A percentile compares a stretch with the other conserved stretches of the same genome.
These are phyloP conservation scores for Xenentodon cancila DNA, from an alignment of 2,797 vertebrate genomes.

Conservation along the genomic window DNA sequence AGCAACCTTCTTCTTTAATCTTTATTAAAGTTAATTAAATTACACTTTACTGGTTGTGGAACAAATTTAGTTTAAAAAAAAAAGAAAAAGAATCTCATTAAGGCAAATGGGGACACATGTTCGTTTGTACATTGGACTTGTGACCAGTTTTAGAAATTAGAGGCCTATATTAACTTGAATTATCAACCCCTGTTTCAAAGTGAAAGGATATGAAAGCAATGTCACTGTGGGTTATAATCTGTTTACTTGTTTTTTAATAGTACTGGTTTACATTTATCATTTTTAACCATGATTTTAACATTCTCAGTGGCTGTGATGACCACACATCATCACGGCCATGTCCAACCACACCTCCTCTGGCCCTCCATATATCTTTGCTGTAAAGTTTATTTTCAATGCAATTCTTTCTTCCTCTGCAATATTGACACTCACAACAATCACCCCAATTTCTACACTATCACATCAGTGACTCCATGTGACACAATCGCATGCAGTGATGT, in stretches of 20 bases:
- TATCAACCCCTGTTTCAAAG: slow-evolving; percentile 3
- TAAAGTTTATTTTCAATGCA: slow-evolving; percentile 58
- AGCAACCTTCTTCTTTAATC: too few relatives aligned
- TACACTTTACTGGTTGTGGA: too few relatives aligned
- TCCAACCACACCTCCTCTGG: slow-evolving; percentile 15
- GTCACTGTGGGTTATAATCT: slow-evolving; percentile 19
- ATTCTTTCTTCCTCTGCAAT: slow-evolving; percentile 48
- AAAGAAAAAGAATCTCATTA: too few relatives aligned
- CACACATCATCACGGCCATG: slow-evolving; percentile 27
- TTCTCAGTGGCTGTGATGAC: slow-evolving; percentile 27
- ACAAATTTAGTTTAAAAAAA: too few relatives aligned
- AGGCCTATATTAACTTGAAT: slow-evolving; percentile 31
- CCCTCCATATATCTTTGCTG: slow-evolving; percentile 42
- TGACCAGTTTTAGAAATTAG: slow-evolving; percentile 41
- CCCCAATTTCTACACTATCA: slow-evolving; percentile 41
- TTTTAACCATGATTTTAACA: slow-evolving; percentile 17
- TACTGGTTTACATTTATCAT: slow-evolving; percentile 25
- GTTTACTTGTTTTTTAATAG: slow-evolving; percentile 3
- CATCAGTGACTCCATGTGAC: slow-evolving; percentile 39
- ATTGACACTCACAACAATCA: slow-evolving; percentile 54
- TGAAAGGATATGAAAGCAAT: slow-evolving; percentile 12
- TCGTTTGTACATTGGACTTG: not conserved
- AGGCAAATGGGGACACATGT: too few relatives aligned
- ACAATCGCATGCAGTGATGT: slow-evolving; percentile 43
- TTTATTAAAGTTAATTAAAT: too few relatives aligned